Conservation (phyloP, 2,888 invertebrate species). For the Tipula lateralis region DNA sequence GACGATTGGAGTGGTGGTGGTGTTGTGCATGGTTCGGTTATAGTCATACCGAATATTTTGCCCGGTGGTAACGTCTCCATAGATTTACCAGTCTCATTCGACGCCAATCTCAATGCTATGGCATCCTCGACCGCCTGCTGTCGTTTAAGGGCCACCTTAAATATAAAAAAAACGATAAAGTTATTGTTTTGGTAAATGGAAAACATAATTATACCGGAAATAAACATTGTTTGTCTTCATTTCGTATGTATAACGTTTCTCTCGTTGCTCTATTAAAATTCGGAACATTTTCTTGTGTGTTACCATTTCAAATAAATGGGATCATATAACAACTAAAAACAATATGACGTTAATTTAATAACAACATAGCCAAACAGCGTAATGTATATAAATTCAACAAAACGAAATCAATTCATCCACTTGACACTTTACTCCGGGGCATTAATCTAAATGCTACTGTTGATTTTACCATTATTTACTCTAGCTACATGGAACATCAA, state of each 20-base stretch:
- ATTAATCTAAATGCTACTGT: constrained; percentile 25
- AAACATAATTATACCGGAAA: neutral
- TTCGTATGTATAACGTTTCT: neutral
- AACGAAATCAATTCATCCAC: constrained; percentile 20
- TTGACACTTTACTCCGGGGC: constrained; percentile 27
- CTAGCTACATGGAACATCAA: neutral
- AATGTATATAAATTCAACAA: neutral
- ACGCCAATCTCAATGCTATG: constrained; percentile 85
- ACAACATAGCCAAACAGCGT: neutral
- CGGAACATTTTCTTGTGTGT: neutral
- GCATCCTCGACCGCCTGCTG: constrained; percentile 97
- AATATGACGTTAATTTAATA: neutral
- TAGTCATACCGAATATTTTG: constrained; percentile 82
- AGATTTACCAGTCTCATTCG: constrained; percentile 71
- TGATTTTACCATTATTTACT: neutral
- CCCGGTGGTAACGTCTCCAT: constrained; percentile 77
- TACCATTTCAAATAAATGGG: neutral
- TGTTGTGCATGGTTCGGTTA: constrained; percentile 67
- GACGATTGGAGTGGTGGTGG: constrained; percentile 42
- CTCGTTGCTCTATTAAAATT: neutral
- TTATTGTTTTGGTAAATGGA: neutral
- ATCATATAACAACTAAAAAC: neutral
- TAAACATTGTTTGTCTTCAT: neutral
- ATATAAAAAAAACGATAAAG: constrained; percentile 30
- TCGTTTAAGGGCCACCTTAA: constrained; percentile 85